Conservation (phyloP, 2,113 vertebrate genomes). For the Ceratotherium simum region DNA sequence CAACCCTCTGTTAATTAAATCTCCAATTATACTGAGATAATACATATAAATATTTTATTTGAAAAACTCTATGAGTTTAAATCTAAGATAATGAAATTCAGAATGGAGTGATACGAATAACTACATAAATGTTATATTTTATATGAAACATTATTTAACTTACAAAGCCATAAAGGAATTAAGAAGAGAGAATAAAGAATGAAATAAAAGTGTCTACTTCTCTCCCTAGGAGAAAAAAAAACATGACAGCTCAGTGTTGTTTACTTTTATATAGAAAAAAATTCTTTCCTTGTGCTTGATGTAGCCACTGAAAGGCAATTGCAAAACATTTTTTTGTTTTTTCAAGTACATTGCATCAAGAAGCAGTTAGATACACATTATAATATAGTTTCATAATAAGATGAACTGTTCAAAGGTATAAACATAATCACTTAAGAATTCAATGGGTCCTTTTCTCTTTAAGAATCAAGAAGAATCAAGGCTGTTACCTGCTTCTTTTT, state of each 20-base stretch:
- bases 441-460: neutral
- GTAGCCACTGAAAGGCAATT: neutral
- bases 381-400: neutral
- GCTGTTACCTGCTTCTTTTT: conserved; percentile 96
- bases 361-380: neutral
- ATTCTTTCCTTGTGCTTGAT: neutral
- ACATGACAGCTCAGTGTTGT: neutral
- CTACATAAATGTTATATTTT: conserved; percentile 2
- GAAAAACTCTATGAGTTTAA: conserved; percentile 37
- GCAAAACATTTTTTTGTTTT: neutral
- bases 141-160: conserved; percentile 4
- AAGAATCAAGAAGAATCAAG: conserved; percentile 1
- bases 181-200: conserved; percentile 36
- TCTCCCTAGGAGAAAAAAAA: neutral
- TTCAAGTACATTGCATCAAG: neutral
- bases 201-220: neutral
- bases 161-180: conserved; percentile 15
- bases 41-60: conserved; percentile 27
- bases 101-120: conserved; percentile 7
- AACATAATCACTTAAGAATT: conserved; percentile 25
- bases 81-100: conserved; percentile 37
- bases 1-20: neutral
- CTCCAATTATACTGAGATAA: neutral
- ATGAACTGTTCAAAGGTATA: neutral
- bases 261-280: neutral